phyloP scores from a whole-genome alignment of 2,888 invertebrate species.

The Apocheima hispidaria region DNA sequence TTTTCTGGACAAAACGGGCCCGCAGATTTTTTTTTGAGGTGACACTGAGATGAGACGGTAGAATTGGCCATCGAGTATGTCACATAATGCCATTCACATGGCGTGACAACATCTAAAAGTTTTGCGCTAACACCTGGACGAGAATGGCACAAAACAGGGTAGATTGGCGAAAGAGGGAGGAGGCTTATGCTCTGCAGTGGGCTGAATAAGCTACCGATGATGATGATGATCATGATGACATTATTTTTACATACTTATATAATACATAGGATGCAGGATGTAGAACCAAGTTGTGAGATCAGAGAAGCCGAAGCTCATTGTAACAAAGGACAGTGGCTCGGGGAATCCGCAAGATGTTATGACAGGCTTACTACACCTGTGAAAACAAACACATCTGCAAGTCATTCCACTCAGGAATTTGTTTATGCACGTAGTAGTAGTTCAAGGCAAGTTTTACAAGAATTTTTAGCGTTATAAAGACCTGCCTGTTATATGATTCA shows the following conservation, averaged over 20 bases:
- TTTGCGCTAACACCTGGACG: no score
- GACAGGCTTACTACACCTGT: slow-evolving; percentile 51
- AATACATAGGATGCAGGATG: not conserved
- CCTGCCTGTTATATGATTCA: not conserved
- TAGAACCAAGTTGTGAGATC: not conserved
- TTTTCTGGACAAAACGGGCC: no score
- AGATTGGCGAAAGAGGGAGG: no score
- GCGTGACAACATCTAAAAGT: no score
- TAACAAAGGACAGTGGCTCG: slow-evolving; percentile 33
- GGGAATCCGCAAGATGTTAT: slow-evolving; percentile 52
- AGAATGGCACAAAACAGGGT: no score
- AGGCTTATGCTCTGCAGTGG: no score
- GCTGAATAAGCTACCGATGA: no score
- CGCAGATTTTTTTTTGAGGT: no score
- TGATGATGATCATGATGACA: no score
- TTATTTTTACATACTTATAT: not conserved
- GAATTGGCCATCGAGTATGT: no score
- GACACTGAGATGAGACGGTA: no score
- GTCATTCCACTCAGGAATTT: slow-evolving; percentile 20
- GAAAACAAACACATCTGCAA: slow-evolving; percentile 48
- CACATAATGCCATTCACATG: no score
- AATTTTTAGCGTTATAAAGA: not conserved
- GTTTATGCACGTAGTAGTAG: slow-evolving; percentile 27
- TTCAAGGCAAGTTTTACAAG: slow-evolving; percentile 21
- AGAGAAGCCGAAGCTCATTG: not conserved